Evolutionary conservation across 2,797 vertebrate species (phyloP).

Genomic region (Thunnus albacares): DNA sequence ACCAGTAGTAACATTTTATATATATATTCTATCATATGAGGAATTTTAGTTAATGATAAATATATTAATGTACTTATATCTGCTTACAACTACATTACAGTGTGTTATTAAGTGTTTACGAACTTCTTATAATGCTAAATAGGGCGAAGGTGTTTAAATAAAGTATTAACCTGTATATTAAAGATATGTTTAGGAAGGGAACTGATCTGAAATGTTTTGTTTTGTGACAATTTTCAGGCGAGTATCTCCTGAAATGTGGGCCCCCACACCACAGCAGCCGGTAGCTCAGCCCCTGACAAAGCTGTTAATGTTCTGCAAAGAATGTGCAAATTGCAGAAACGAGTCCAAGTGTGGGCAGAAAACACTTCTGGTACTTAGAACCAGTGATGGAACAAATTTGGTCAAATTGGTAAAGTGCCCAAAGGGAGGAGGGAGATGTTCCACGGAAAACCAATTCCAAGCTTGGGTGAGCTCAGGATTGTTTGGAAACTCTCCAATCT

Average conservation of each 20-base stretch:
- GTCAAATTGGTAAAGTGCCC: slow-evolving; percentile 93
- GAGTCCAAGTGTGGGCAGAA: slow-evolving; percentile 86
- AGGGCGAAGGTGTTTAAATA: not conserved
- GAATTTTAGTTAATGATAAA: not conserved
- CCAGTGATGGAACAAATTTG: slow-evolving; percentile 92
- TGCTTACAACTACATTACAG: not conserved
- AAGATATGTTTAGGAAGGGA: slow-evolving; percentile 1
- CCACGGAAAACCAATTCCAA: slow-evolving; percentile 93
- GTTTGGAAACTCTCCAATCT: slow-evolving; percentile 93
- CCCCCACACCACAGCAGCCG: slow-evolving; percentile 53
- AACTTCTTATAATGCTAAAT: not conserved
- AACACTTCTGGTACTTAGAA: slow-evolving; percentile 91
- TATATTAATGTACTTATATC: not conserved
- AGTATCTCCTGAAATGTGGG: slow-evolving; percentile 41
- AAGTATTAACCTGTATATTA: slow-evolving; percentile 1
- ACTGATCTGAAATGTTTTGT: slow-evolving; percentile 33
- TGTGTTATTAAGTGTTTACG: not conserved
- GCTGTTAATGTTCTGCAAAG: slow-evolving; percentile 88
- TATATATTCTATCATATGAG: not conserved
- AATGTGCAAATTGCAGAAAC: slow-evolving; percentile 89
- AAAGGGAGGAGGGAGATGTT: slow-evolving; percentile 92
- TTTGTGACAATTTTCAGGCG: slow-evolving; percentile 39
- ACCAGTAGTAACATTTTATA: not conserved
- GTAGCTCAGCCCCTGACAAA: slow-evolving; percentile 82
- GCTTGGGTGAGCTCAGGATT: slow-evolving; percentile 92